Conservation (phyloP, 1,140 invertebrate species). For the Cotesia glomerata region DNA sequence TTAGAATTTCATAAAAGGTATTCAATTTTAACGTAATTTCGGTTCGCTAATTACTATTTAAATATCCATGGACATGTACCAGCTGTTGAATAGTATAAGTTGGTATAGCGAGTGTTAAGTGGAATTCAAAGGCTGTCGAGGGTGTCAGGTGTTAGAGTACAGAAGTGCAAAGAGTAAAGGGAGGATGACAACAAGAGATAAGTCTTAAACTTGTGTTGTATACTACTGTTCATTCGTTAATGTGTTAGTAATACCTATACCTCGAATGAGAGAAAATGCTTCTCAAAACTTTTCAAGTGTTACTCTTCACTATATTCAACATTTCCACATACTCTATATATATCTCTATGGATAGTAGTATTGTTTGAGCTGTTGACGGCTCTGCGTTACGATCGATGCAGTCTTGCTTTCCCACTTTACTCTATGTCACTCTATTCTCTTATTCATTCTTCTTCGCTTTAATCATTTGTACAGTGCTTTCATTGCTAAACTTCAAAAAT, state of each 20-base stretch:
- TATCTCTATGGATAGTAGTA: neutral
- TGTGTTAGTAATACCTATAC: no score
- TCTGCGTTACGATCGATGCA: conserved; percentile 8
- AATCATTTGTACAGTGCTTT: neutral
- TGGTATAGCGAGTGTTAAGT: neutral
- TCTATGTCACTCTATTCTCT: neutral
- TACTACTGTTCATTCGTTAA: neutral
- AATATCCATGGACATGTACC: conserved; percentile 8
- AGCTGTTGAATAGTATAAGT: neutral
- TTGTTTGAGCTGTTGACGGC: conserved; percentile 7
- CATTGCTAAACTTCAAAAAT: neutral
- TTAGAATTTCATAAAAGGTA: neutral
- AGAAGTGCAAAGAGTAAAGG: neutral
- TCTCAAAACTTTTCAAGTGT: conserved; percentile 9
- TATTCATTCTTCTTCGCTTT: neutral
- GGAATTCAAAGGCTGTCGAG: conserved; percentile 10
- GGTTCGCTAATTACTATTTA: conserved; percentile 12
- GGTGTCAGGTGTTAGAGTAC: neutral
- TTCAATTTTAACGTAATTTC: neutral
- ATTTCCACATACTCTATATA: no score
- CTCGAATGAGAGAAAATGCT: neutral
- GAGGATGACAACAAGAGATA: neutral
- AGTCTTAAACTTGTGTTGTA: neutral
- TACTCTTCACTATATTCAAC: neutral
- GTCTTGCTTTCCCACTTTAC: neutral